These are phyloP conservation scores for Pluvialis apricaria DNA, from an alignment of 2,113 vertebrate species.

Conservation along the genomic window DNA sequence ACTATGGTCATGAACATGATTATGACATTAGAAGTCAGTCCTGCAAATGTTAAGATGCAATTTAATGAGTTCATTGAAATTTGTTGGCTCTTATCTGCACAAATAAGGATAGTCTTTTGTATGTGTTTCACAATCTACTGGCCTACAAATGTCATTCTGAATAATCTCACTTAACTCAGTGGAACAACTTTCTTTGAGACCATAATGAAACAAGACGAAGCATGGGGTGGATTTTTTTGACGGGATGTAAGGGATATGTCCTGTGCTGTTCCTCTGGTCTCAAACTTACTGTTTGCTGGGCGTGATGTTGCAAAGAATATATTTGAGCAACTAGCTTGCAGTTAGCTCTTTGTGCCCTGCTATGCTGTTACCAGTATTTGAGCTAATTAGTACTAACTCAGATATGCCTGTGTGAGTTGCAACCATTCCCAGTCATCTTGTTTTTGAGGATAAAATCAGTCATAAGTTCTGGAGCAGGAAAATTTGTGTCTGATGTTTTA, in stretches of 20 bases:
- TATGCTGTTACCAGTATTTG: not conserved
- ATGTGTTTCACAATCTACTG: not conserved
- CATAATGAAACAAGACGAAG: fast-evolving
- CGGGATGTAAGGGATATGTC: not conserved
- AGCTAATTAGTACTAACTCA: not conserved
- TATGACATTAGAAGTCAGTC: not conserved
- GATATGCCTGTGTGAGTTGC: not conserved
- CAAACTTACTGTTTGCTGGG: not conserved
- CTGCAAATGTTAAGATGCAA: not conserved
- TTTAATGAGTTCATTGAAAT: not conserved
- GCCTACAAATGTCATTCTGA: not conserved
- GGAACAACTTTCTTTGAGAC: not conserved
- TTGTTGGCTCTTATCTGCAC: not conserved
- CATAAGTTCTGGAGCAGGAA: not conserved
- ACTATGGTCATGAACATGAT: not conserved
- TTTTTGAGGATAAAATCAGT: not conserved
- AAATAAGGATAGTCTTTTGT: not conserved
- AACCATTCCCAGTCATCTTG: not conserved
- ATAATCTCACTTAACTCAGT: not conserved
- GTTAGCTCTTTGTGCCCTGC: not conserved
- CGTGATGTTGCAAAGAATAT: not conserved
- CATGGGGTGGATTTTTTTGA: not conserved
- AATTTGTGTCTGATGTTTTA: slow-evolving; percentile 13
- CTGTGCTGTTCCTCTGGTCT: not conserved
- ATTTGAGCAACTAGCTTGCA: not conserved